Percentiles rank a stretch among this genome's conserved stretches.
Evolutionary conservation across 2,888 invertebrate genomes (phyloP).

Genomic region (Argynnis bischoffii): DNA sequence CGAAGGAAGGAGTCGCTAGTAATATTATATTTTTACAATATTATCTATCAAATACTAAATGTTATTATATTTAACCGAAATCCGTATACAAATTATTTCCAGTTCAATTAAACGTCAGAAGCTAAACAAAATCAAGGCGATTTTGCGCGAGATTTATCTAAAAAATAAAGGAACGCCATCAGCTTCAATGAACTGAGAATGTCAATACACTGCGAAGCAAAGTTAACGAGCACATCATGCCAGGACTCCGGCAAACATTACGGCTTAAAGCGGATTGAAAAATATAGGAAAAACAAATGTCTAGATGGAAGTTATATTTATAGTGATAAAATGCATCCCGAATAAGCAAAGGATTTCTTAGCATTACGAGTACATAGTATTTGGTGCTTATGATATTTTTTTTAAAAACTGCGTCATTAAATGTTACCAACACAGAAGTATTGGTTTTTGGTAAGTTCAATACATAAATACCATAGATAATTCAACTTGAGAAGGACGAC

Average conservation of each 20-base stretch:
- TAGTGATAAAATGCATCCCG: neutral
- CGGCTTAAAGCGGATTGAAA: slow-evolving; percentile 41
- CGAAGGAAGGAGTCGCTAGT: too few relatives aligned
- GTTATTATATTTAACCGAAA: slow-evolving; percentile 16
- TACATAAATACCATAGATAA: too few relatives aligned
- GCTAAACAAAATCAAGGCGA: slow-evolving; percentile 26
- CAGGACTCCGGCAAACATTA: slow-evolving; percentile 64
- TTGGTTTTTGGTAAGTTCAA: too few relatives aligned
- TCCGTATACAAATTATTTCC: slow-evolving; percentile 27
- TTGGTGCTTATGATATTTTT: too few relatives aligned
- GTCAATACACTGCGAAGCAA: slow-evolving; percentile 65
- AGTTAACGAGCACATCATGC: slow-evolving; percentile 66
- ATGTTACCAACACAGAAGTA: too few relatives aligned
- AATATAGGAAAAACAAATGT: slow-evolving; percentile 28
- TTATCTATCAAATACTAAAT: neutral
- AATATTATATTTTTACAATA: neutral
- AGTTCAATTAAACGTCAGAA: slow-evolving; percentile 32
- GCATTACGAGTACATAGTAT: too few relatives aligned
- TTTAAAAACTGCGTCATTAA: too few relatives aligned
- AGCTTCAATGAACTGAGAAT: slow-evolving; percentile 71
- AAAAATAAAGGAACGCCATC: slow-evolving; percentile 43
- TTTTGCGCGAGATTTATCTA: slow-evolving; percentile 34
- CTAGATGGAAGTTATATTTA: neutral
- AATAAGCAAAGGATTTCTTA: neutral
- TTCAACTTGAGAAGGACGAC: too few relatives aligned